Percentiles rank a stretch among this genome's conserved stretches.
phyloP scores from a whole-genome alignment of 2,888 invertebrate genomes.

The Xanthia togata region DNA sequence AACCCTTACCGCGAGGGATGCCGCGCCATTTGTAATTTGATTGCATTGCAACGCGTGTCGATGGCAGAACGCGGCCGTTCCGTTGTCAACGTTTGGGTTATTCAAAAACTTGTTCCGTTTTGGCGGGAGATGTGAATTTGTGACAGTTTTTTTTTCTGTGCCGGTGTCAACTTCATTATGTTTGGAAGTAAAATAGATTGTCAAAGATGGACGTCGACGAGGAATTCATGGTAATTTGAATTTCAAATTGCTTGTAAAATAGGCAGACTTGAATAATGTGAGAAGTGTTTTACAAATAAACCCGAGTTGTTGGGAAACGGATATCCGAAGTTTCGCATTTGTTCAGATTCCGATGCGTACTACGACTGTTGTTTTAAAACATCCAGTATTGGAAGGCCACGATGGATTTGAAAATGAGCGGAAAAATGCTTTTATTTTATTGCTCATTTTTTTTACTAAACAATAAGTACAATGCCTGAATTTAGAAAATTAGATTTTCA shows the following conservation, averaged over 20 bases:
- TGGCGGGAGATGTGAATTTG: conserved; percentile 56
- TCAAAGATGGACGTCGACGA: conserved; percentile 89
- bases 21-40: conserved; percentile 76
- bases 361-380: conserved; percentile 38
- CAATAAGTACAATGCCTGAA: not conserved
- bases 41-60: conserved; percentile 79
- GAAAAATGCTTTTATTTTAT: not conserved
- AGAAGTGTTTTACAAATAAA: conserved; percentile 7
- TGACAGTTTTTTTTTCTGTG: conserved; percentile 38
- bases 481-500: not conserved
- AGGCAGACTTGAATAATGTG: not conserved
- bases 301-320: conserved; percentile 24
- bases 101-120: conserved; percentile 48
- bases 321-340: conserved; percentile 43
- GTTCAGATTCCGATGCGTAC: conserved; percentile 27
- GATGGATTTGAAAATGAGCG: conserved; percentile 5
- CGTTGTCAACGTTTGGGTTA: conserved; percentile 33
- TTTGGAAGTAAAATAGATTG: conserved; percentile 91
- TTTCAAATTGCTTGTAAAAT: conserved; percentile 12
- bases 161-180: conserved; percentile 77
- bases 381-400: conserved; percentile 19
- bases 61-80: conserved; percentile 60
- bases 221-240: conserved; percentile 73
- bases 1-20: conserved; percentile 84
- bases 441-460: no score